Evolutionary conservation across 2,113 vertebrate species (phyloP).

Genomic region (Pseudopodoces humilis): DNA sequence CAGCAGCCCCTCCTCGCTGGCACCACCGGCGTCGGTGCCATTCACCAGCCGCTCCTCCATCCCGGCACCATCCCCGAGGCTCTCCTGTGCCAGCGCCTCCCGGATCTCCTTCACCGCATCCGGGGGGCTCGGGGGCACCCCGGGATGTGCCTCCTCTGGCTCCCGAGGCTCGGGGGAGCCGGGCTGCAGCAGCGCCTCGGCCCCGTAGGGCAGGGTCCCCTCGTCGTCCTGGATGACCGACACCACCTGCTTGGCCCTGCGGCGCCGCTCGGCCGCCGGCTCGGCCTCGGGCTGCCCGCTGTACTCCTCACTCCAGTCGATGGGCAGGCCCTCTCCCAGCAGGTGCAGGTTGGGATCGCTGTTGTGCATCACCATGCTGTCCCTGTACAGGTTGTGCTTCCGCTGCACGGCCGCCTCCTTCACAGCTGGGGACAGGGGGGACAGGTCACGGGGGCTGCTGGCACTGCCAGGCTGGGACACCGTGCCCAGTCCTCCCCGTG

Average conservation of each 20-base stretch:
- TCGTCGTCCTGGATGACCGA: slow-evolving; percentile 89
- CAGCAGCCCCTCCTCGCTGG: background rate
- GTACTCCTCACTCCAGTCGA: slow-evolving; percentile 86
- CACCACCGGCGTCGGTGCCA: slow-evolving; percentile 4
- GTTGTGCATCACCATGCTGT: slow-evolving; percentile 92
- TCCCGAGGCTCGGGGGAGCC: slow-evolving; percentile 57
- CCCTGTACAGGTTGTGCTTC: slow-evolving; percentile 93
- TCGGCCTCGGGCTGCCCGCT: slow-evolving; percentile 29
- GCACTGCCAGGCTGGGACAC: fast-evolving
- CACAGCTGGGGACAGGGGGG: slow-evolving; percentile 78
- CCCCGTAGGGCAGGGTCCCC: slow-evolving; percentile 71
- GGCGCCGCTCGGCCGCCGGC: slow-evolving; percentile 44
- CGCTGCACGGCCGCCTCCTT: slow-evolving; percentile 93
- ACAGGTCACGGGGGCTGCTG: background rate
- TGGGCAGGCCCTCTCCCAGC: slow-evolving; percentile 76
- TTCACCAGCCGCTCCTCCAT: slow-evolving; percentile 45
- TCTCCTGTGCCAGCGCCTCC: slow-evolving; percentile 72
- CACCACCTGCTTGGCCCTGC: slow-evolving; percentile 86
- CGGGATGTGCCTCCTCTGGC: background rate
- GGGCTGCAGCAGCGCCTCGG: slow-evolving; percentile 76
- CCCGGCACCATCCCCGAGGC: background rate
- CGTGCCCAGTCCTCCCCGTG: fast-evolving
- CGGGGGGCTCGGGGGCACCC: slow-evolving; percentile 20
- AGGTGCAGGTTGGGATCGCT: slow-evolving; percentile 94
- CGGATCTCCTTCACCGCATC: slow-evolving; percentile 77